These are phyloP conservation scores for Anthopleura sola DNA, from an alignment of 64 coral and sea anemone genomes.

Conservation along the genomic window DNA sequence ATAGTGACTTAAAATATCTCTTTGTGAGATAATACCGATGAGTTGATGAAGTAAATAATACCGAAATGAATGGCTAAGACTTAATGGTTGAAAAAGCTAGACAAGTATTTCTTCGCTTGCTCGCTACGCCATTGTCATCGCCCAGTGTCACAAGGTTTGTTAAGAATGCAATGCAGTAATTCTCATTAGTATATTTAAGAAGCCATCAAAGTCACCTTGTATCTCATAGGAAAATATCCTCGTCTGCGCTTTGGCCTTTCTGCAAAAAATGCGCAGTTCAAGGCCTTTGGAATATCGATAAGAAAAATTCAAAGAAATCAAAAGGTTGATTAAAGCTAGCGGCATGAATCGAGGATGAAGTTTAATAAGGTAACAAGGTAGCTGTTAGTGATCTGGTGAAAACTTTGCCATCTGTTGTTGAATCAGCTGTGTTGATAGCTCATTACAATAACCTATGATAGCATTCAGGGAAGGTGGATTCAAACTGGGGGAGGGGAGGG, in stretches of 20 bases:
- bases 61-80: too few relatives aligned
- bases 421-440: background rate
- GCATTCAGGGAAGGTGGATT: background rate
- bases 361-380: background rate
- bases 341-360: too few relatives aligned
- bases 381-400: background rate
- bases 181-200: too few relatives aligned
- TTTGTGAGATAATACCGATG: background rate
- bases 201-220: too few relatives aligned
- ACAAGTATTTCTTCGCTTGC: background rate
- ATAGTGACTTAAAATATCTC: background rate
- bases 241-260: too few relatives aligned
- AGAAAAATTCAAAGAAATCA: too few relatives aligned
- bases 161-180: too few relatives aligned
- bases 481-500: background rate
- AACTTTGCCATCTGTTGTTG: conserved; percentile 3
- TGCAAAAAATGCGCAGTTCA: too few relatives aligned
- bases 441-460: background rate
- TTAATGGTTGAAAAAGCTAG: background rate
- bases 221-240: too few relatives aligned
- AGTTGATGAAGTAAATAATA: background rate
- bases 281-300: background rate
- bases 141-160: too few relatives aligned
- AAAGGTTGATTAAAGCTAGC: too few relatives aligned
- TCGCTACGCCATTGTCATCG: too few relatives aligned